These are phyloP conservation scores for Pipistrellus pygmaeus DNA, from an alignment of 2,797 vertebrate genomes.

Conservation along the genomic window DNA sequence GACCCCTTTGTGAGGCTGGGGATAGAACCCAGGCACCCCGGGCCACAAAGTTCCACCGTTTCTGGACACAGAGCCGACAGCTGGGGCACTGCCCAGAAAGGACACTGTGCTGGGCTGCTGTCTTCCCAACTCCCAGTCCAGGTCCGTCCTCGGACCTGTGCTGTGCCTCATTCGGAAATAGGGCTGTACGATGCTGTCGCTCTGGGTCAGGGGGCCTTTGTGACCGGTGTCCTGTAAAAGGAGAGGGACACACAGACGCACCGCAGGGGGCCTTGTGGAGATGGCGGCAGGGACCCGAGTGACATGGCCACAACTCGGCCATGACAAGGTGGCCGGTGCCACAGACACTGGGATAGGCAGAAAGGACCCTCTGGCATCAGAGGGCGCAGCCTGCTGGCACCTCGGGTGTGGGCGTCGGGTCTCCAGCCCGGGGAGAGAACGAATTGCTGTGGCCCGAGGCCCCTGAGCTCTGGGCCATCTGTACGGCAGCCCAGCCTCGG, in stretches of 20 bases:
- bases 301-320: fast-evolving
- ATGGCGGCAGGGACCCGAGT: not conserved
- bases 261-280: fast-evolving
- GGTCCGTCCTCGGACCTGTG: not conserved
- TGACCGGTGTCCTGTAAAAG: not conserved
- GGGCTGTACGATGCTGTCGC: not conserved
- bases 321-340: fast-evolving
- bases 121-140: fast-evolving
- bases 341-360: not conserved
- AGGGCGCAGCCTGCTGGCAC: fast-evolving
- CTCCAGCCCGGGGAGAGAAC: not conserved
- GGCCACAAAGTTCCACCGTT: not conserved
- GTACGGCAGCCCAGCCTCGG: not conserved
- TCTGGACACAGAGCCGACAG: not conserved
- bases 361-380: not conserved
- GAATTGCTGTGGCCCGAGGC: not conserved
- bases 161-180: not conserved
- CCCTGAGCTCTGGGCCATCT: not conserved
- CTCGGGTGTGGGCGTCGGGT: not conserved
- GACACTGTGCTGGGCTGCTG: fast-evolving
- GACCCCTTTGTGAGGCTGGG: too few relatives aligned
- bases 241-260: too few relatives aligned
- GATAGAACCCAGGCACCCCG: not conserved
- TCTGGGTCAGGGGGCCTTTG: not conserved
- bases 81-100: not conserved